phyloP scores from a whole-genome alignment of 2,888 invertebrate genomes.

The Lacanobia wlatinum region DNA sequence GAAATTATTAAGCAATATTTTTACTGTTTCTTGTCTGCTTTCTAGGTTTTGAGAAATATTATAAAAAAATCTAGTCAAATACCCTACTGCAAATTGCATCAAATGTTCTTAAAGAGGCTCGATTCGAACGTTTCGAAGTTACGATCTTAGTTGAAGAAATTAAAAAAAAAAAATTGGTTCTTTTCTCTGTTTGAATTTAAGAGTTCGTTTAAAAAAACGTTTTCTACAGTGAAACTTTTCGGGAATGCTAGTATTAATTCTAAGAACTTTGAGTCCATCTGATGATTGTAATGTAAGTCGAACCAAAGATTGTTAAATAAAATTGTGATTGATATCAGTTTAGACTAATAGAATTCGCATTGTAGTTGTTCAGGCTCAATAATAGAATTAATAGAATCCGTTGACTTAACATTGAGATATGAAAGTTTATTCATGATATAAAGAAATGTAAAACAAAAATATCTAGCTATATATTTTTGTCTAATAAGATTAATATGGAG shows the following conservation, averaged over 20 bases:
- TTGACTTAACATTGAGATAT: slow-evolving; percentile 58
- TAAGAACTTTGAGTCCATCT: slow-evolving; percentile 10
- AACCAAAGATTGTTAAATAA: slow-evolving; percentile 58
- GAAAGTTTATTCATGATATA: slow-evolving; percentile 54
- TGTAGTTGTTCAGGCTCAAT: slow-evolving; percentile 66
- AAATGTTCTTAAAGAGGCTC: neutral
- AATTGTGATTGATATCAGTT: slow-evolving; percentile 55
- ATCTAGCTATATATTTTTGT: slow-evolving; percentile 73
- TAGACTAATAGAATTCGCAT: slow-evolving; percentile 52
- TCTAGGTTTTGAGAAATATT: too few species aligned
- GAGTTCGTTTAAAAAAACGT: neutral
- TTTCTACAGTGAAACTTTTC: slow-evolving; percentile 19
- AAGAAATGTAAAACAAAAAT: slow-evolving; percentile 52
- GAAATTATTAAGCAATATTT: too few species aligned
- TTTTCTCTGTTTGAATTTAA: too few species aligned
- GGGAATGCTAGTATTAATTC: neutral
- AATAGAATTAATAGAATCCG: slow-evolving; percentile 59
- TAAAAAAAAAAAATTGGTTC: neutral
- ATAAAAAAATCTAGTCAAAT: too few species aligned
- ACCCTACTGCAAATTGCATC: neutral
- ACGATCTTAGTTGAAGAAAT: neutral
- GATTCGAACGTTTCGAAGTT: slow-evolving; percentile 2
- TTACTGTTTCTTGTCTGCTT: too few species aligned
- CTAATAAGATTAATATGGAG: slow-evolving; percentile 63
- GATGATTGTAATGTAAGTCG: slow-evolving; percentile 34